A percentile compares a stretch with the other conserved stretches of the same genome.
These are phyloP conservation scores for Mormoops blainvillei DNA, from an alignment of 2,113 vertebrate species.

Conservation along the genomic window DNA sequence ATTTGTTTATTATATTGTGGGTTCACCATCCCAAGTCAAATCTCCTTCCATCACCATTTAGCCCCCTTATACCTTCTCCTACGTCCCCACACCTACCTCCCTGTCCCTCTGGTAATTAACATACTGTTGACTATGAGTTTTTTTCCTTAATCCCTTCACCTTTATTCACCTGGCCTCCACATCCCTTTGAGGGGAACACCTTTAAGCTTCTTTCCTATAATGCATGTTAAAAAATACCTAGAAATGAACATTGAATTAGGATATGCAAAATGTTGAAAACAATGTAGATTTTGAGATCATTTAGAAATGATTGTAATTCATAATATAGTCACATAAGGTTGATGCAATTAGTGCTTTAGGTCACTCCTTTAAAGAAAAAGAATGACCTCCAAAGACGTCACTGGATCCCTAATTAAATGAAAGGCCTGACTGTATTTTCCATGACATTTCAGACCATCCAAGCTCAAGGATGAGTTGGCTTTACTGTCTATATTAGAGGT, in stretches of 20 bases:
- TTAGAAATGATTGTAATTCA: background rate
- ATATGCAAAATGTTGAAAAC: background rate
- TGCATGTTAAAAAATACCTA: background rate
- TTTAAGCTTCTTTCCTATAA: background rate
- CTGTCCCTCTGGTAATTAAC: background rate
- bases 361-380: background rate
- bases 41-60: background rate
- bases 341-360: background rate
- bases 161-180: too few species aligned
- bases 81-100: background rate
- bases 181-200: background rate
- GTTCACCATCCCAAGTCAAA: background rate
- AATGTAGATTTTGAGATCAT: background rate
- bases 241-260: background rate
- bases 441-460: conserved; percentile 6
- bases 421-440: background rate
- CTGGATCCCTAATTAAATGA: background rate
- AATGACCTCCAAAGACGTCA: background rate
- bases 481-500: background rate
- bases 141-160: too few species aligned
- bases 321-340: conserved; percentile 21
- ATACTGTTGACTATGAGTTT: background rate
- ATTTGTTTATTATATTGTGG: background rate
- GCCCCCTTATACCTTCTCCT: background rate
- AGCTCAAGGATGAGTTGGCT: background rate